A percentile compares a stretch with the other conserved stretches of the same genome.
These are phyloP conservation scores for Eupithecia inturbata DNA, from an alignment of 2,888 invertebrate species.

Conservation along the genomic window DNA sequence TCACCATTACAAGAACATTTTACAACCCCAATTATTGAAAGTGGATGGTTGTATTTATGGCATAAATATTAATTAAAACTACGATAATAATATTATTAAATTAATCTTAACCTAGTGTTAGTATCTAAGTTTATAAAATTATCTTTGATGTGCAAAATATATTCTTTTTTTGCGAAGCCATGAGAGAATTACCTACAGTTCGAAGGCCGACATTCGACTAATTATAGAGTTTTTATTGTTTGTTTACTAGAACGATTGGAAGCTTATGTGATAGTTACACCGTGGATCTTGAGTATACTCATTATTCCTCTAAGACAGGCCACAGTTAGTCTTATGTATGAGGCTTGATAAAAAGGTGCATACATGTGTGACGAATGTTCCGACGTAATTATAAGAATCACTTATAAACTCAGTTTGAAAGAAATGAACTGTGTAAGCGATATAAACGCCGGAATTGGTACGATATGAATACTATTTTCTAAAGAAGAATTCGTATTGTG, in stretches of 20 bases:
- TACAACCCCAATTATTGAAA: neutral
- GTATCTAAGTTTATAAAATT: conserved; percentile 32
- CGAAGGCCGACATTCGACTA: neutral
- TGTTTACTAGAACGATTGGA: neutral
- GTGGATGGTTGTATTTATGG: conserved; percentile 15
- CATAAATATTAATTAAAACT: conserved; percentile 23
- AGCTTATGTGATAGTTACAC: neutral
- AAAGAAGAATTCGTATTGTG: neutral
- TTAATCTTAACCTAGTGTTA: conserved; percentile 34
- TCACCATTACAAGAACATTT: neutral
- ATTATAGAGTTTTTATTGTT: neutral
- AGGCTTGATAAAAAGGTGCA: neutral
- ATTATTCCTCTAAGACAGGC: neutral
- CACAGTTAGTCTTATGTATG: neutral
- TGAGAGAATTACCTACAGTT: neutral
- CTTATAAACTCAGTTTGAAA: neutral
- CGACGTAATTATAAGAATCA: neutral
- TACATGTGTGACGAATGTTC: neutral
- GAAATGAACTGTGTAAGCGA: neutral
- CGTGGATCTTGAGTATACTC: neutral
- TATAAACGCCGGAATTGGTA: neutral
- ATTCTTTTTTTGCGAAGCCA: conserved; percentile 19
- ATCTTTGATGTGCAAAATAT: conserved; percentile 42
- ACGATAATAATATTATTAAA: conserved; percentile 14
- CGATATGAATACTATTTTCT: neutral